Percentiles rank a stretch among this genome's conserved stretches.
phyloP scores from a whole-genome alignment of 1,140 invertebrate species.

The Anastrepha ludens region DNA sequence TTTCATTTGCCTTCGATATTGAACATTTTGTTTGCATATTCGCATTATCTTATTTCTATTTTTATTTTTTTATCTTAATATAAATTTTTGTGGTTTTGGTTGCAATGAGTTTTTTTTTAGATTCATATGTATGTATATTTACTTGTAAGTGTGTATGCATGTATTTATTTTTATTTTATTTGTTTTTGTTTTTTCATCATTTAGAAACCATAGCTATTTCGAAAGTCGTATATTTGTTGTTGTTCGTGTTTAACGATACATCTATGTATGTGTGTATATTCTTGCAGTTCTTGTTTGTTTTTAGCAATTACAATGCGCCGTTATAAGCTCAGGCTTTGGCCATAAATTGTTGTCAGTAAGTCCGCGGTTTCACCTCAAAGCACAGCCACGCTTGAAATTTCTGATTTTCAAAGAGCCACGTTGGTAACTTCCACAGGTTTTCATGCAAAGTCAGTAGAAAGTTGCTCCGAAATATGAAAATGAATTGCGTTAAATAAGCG shows the following conservation, averaged over 20 bases:
- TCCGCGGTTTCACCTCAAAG: not conserved
- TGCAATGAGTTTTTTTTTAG: conserved; percentile 39
- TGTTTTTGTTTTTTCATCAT: conserved; percentile 55
- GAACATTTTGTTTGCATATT: conserved; percentile 23
- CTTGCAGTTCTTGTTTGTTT: not conserved
- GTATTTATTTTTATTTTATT: conserved; percentile 56
- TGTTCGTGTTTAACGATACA: not conserved
- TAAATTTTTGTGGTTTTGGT: conserved; percentile 32
- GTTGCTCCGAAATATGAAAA: too few relatives aligned
- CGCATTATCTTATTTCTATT: not conserved
- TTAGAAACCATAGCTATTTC: conserved; percentile 54
- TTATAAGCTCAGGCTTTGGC: not conserved
- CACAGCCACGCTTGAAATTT: not conserved
- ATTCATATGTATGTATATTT: conserved; percentile 25
- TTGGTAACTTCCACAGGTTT: too few relatives aligned
- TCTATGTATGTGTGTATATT: conserved; percentile 40
- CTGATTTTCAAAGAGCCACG: not conserved
- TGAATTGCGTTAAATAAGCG: too few relatives aligned
- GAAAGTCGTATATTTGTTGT: conserved; percentile 29
- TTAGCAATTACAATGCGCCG: not conserved
- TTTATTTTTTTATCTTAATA: conserved; percentile 29
- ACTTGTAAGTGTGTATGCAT: conserved; percentile 50
- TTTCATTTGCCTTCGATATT: conserved; percentile 50
- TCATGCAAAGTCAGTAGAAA: too few relatives aligned
- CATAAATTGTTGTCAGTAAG: not conserved